Evolutionary conservation across 2,888 invertebrate species (phyloP), one percentile per base, ranked within the genome.

Genomic region (Drosophila melanosoma): DNA sequence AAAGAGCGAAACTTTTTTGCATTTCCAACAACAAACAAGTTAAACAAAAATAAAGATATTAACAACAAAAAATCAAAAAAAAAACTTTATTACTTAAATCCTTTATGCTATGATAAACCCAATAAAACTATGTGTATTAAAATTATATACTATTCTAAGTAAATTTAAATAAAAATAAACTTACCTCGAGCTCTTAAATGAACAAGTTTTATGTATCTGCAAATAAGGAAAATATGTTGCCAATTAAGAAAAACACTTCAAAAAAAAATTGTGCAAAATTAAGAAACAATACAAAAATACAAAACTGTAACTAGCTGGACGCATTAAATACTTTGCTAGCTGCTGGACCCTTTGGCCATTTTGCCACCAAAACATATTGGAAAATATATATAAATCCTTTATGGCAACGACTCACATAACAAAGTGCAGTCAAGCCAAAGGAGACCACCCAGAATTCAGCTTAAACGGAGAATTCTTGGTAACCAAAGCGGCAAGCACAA

Each of bases 381-480:
- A 49, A 51, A 20, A 45, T 38, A 48, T 57, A 54, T 48, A 62
- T 58, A 67, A 78, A 53, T 72, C 63, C 42, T 66, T 54, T 67
- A 59, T 42, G 66, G 56, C 73, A 59, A 52, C 59, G 51, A 42
- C 54, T 62, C 73, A 38, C 36, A 69, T 33, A 66, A 69, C 59
- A 62, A 57, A 73, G 67, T 52, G 72, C 49, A 69, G 63, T 38
- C 69, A 51, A 76, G 67, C 53, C 65, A 73, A 65, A 61, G 51
- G 45, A 63, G 90, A 90, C 85, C 85, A 86, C 85, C 85, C 85
- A 86, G 87, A 89, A 86, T 81, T 76, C 69, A 69, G 72, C 64
- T 86, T 76, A 71, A 78, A 73, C 4, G 15, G 54, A 70, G 74
- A 83, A 81, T 86, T 86, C 90, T 73, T 72, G 76, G 88, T 80